Percentiles rank a stretch among this genome's conserved stretches.
Conservation (phyloP, 2,113 vertebrate species). For the Salvator merianae region DNA sequence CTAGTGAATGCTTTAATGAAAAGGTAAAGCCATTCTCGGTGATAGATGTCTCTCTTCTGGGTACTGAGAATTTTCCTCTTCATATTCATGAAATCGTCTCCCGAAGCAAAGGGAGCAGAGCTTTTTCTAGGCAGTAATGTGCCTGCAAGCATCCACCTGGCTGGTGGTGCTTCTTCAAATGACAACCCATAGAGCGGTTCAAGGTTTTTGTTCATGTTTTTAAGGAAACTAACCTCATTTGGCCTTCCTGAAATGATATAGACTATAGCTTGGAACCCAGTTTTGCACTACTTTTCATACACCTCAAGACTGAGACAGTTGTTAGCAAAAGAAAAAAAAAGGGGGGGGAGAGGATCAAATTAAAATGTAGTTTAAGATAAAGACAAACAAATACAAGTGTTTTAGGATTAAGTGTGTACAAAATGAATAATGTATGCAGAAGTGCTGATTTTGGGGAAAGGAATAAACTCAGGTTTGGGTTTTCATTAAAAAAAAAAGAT, state of each 20-base stretch:
- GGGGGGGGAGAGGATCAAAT: no score
- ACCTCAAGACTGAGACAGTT: no score
- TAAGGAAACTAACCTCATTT: not conserved
- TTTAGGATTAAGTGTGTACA: no score
- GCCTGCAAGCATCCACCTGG: slow-evolving; percentile 22
- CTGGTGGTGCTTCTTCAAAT: not conserved
- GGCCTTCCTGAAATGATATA: not conserved
- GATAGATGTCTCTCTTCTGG: not conserved
- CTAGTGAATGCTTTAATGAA: slow-evolving; percentile 30
- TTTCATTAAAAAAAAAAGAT: no score
- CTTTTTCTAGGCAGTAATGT: slow-evolving; percentile 38
- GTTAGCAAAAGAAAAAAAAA: no score
- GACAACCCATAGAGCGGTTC: slow-evolving; percentile 1
- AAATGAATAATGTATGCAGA: no score
- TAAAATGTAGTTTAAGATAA: no score
- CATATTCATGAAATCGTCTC: slow-evolving; percentile 27
- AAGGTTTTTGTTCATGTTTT: not conserved
- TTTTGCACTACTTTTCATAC: not conserved
- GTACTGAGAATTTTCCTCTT: not conserved
- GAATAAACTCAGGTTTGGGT: no score
- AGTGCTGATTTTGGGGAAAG: no score
- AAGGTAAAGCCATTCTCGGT: slow-evolving; percentile 46
- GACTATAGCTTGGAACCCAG: not conserved
- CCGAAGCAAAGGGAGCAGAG: not conserved
- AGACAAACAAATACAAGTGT: no score